Base-by-base conservation (phyloP, 2,888 invertebrate species). In the Scaptomyza reducta region DNA sequence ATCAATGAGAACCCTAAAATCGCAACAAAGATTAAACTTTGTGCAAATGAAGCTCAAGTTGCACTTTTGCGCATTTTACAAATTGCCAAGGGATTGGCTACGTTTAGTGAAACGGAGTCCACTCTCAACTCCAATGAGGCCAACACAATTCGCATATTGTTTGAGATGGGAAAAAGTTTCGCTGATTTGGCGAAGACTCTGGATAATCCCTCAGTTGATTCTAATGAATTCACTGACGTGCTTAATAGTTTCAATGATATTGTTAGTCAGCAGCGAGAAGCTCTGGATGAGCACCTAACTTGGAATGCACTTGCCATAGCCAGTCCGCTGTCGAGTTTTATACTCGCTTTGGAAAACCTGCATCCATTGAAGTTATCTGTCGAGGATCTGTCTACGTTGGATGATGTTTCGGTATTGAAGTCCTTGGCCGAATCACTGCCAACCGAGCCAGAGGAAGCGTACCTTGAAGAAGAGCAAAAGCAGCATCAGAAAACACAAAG, bases 381-480 rank as follows among this genome's bases (percentile, higher is more conserved):
- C 9, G 91, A 91, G 46, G 90, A 91, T 49, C 27, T 88, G 3
- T 91, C 91, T 2, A 91, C 91, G 1, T 66, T 91, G 58, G 94
- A 94, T 79, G 94, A 94, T 76, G 91, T 94, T 63, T 94, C 94
- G 2, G 93, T 92, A 14, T 92, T 94, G 14, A 94, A 93, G 90
- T 94, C 94, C 0, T 91, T 91, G 27, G 93, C 93, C 9, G 93
- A 94, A 47, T 88, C 90, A 0, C 50, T 89, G 31, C 83, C 88
- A 1, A 66, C 69, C 1, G 90, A 90, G 35, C 67, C 59, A 4
- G 73, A 38, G 14, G 14, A 73, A 41, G 40, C 9, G 6, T n/a
- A 40, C 10, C 11, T 7, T 6, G 63, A 42, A 16, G 51, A 64
- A 5, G 62, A 57, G 16, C 57, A 62, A 4, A 45, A 46, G 35